These are phyloP conservation scores for Margarornis squamiger DNA, from an alignment of 2,797 vertebrate genomes.

Conservation along the genomic window DNA sequence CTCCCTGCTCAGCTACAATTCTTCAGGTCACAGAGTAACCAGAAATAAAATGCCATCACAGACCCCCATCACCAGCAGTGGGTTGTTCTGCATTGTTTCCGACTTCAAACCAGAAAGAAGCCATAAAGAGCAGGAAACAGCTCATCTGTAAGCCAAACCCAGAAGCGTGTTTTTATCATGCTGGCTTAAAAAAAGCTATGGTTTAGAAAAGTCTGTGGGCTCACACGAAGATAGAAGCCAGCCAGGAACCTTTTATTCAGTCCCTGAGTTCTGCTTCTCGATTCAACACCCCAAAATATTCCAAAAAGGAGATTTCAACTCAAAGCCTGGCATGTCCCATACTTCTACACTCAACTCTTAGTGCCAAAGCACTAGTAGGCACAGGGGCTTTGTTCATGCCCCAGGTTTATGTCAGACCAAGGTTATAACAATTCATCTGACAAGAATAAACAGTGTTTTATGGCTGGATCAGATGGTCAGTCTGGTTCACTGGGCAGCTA, in stretches of 20 bases:
- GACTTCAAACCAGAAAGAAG: not conserved
- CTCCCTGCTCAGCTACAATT: not conserved
- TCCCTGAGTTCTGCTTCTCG: not conserved
- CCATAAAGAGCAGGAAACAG: slow-evolving; percentile 23
- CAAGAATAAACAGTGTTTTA: not conserved
- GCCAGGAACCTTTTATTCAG: not conserved
- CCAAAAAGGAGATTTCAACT: not conserved
- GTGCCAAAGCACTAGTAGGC: not conserved
- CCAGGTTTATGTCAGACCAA: not conserved
- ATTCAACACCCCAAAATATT: not conserved
- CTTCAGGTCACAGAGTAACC: not conserved
- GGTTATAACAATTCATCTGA: not conserved
- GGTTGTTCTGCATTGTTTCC: not conserved
- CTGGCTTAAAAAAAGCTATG: not conserved
- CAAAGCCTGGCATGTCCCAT: rapidly evolving
- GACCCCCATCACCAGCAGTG: not conserved
- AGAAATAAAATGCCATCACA: not conserved
- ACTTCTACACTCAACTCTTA: not conserved
- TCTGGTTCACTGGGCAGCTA: not conserved
- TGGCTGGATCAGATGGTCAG: not conserved
- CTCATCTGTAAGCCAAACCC: not conserved
- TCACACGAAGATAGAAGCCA: not conserved
- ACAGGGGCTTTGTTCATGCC: not conserved
- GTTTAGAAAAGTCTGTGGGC: not conserved
- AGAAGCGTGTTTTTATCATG: not conserved